Base-by-base conservation (phyloP, 2,113 vertebrate species). In the Helogale parvula region DNA sequence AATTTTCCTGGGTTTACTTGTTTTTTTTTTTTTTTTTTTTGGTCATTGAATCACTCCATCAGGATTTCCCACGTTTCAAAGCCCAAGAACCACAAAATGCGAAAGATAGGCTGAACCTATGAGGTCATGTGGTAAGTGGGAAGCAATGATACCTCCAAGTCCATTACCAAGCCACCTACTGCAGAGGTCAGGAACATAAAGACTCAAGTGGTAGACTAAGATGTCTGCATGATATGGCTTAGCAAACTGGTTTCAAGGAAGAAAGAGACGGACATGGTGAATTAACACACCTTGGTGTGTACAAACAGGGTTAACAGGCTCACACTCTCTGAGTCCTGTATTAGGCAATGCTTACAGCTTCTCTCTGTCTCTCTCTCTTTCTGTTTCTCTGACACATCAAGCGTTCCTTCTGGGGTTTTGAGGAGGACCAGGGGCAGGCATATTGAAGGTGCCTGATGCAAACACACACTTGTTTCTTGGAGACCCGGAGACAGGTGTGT, bases 11-110 rank as follows among this genome's bases (percentile, higher is more conserved):
- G 19, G 25, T 74, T 95, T 76, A 41, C 7, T 84, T 95, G 47
- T 25, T 92, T 95, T 96, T 80, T 27, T 80, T 54, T 90, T 38
- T 38, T 38, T 96, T 80, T 27, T 80, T 54, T 90, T 38, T 38
- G 2, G 66, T 41, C 7, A 31, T 50, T 57, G 68, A 90, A 11
- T 80, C 31, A 83, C 47, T 83, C 72, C 29, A 38, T 5, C 16
- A 83, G 33, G n/a, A 74, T 47, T 54, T 72, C 31, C 5, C 65
- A 3, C 82, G 2, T 60, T 71, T 76, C 41, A 52, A 86, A 52
- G 41, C 82, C 31, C 7, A 45, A 74, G 79, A 52, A 19, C 66
- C 72, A 86, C 15, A 68, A 52, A 76, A 50, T 25, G 50, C 31
- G 54, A 38, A 41, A 71, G n/a, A 16, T 12, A 16, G 14, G 5